phyloP scores from a whole-genome alignment of 1,140 invertebrate genomes.

The Leptinotarsa undecemlineata region DNA sequence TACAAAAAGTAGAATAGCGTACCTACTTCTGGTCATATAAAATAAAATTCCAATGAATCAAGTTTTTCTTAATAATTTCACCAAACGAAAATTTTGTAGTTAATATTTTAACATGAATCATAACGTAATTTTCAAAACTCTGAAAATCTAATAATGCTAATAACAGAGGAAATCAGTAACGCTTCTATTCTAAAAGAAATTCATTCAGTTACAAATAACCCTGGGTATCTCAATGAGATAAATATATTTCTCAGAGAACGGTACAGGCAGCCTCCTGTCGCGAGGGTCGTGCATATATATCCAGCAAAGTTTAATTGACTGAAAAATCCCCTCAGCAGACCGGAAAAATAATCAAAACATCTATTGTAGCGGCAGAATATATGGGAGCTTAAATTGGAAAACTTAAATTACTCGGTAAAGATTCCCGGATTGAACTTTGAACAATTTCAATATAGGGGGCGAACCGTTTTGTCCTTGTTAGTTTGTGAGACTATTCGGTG shows the following conservation, averaged over 20 bases:
- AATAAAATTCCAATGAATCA: too few relatives aligned
- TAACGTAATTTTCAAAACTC: too few relatives aligned
- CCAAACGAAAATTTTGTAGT: too few relatives aligned
- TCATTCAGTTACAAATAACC: neutral
- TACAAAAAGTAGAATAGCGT: too few relatives aligned
- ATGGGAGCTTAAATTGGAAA: constrained; percentile 16
- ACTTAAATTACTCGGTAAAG: constrained; percentile 16
- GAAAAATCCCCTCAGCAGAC: constrained; percentile 13
- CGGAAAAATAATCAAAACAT: constrained; percentile 17
- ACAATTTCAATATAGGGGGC: constrained; percentile 14
- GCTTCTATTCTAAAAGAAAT: neutral
- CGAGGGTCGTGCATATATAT: neutral
- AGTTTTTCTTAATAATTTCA: too few relatives aligned
- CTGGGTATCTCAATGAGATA: neutral
- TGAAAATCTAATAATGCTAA: too few relatives aligned
- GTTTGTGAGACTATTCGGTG: constrained; percentile 1
- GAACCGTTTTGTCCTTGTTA: constrained; percentile 12
- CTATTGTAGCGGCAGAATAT: constrained; percentile 16
- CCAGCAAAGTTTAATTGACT: constrained; percentile 9
- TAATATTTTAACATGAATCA: too few relatives aligned
- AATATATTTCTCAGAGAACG: neutral
- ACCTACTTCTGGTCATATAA: too few relatives aligned
- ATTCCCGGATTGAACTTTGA: neutral
- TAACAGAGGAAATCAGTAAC: too few relatives aligned
- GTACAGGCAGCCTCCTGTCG: neutral